These are phyloP conservation scores for Schizopygopsis malacanthus DNA, from an alignment of 2,797 vertebrate species.

Conservation along the genomic window DNA sequence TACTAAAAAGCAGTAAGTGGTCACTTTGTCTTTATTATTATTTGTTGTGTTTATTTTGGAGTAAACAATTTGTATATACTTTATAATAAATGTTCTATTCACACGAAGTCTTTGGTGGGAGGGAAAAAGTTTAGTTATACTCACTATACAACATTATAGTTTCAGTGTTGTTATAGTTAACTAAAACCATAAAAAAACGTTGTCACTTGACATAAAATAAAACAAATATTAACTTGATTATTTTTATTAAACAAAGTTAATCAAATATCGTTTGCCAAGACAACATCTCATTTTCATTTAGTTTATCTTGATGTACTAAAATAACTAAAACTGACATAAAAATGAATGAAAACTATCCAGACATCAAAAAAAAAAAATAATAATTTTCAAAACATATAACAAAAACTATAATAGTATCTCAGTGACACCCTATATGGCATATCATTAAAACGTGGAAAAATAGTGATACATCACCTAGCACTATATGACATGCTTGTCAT, in stretches of 20 bases:
- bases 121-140: too few relatives aligned
- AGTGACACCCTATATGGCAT: not conserved
- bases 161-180: not conserved
- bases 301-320: not conserved
- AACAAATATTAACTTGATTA: not conserved
- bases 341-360: not conserved
- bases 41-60: not conserved
- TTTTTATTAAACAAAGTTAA: not conserved
- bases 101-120: not conserved
- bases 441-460: not conserved
- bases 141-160: too few relatives aligned
- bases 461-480: not conserved
- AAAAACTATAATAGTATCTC: not conserved
- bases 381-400: not conserved
- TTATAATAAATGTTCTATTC: not conserved
- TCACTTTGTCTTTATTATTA: not conserved
- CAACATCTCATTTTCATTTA: not conserved
- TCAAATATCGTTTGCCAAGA: not conserved
- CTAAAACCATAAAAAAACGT: not conserved
- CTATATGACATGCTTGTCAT: not conserved
- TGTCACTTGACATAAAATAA: not conserved
- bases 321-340: not conserved
- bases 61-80: not conserved
- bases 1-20: not conserved
- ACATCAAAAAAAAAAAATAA: too few relatives aligned